These are phyloP conservation scores for Lycia hirtaria DNA, from an alignment of 2,888 invertebrate species.

Conservation along the genomic window DNA sequence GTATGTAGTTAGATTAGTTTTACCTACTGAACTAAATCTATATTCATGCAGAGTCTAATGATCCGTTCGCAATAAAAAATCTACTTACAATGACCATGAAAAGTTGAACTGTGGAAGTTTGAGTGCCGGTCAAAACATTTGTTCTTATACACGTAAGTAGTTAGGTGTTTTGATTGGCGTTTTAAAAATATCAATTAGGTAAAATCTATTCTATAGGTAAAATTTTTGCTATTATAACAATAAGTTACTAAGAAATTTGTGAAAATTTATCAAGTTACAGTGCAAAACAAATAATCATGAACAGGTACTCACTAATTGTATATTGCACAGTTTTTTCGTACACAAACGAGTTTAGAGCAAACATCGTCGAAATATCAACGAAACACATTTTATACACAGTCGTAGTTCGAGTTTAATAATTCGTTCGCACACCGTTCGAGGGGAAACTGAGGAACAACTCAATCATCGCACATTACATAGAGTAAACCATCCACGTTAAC, in stretches of 20 bases:
- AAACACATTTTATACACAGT: slow-evolving; percentile 65
- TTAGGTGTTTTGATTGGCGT: too few species aligned
- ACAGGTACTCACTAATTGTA: slow-evolving; percentile 69
- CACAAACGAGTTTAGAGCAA: slow-evolving; percentile 58
- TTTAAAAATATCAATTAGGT: too few species aligned
- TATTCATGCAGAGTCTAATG: too few species aligned
- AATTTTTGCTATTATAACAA: too few species aligned
- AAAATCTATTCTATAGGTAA: too few species aligned
- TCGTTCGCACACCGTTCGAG: slow-evolving; percentile 72
- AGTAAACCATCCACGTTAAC: slow-evolving; percentile 84
- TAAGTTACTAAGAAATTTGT: background rate
- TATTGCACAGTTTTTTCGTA: slow-evolving; percentile 64
- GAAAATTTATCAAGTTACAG: background rate
- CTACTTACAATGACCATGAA: too few species aligned
- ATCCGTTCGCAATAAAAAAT: too few species aligned
- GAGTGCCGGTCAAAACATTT: too few species aligned
- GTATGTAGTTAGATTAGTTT: too few species aligned
- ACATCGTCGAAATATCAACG: slow-evolving; percentile 58
- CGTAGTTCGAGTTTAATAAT: slow-evolving; percentile 61
- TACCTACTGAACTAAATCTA: too few species aligned
- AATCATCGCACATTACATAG: slow-evolving; percentile 82
- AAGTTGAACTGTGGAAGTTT: too few species aligned
- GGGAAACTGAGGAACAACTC: slow-evolving; percentile 67
- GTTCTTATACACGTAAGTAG: too few species aligned
- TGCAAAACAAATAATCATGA: slow-evolving; percentile 15